Conservation (phyloP, 2,797 vertebrate species). For the Falco rusticolus region DNA sequence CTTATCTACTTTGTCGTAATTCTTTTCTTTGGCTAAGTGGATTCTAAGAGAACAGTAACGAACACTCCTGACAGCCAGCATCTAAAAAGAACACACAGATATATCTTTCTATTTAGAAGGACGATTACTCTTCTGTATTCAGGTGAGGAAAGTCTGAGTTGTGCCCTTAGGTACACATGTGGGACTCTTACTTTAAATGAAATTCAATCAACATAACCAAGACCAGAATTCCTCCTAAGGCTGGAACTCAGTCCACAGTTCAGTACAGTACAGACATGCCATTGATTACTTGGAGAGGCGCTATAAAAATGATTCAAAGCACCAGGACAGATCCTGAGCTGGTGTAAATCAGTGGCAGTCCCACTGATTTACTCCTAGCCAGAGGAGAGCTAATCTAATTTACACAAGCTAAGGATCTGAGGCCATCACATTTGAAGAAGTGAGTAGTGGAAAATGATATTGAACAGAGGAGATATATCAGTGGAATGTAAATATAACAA, state of each 20-base stretch:
- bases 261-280: background rate
- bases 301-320: constrained; percentile 34
- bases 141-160: background rate
- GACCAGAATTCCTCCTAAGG: background rate
- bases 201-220: constrained; percentile 9
- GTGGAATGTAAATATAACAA: constrained; percentile 14
- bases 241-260: background rate
- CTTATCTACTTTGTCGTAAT: background rate
- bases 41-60: background rate
- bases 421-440: background rate
- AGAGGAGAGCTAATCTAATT: constrained; percentile 30
- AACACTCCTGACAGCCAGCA: background rate
- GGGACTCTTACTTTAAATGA: background rate
- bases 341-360: background rate
- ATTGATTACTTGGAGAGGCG: constrained; percentile 23
- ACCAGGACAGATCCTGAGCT: constrained; percentile 17
- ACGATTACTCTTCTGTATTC: background rate
- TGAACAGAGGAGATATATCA: background rate
- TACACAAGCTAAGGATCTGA: background rate
- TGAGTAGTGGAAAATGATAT: background rate
- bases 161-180: background rate
- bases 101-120: background rate
- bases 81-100: background rate
- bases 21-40: background rate
- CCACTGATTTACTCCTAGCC: constrained; percentile 25